Conservation (phyloP, 2,113 vertebrate species). For the Prionailurus viverrinus region DNA sequence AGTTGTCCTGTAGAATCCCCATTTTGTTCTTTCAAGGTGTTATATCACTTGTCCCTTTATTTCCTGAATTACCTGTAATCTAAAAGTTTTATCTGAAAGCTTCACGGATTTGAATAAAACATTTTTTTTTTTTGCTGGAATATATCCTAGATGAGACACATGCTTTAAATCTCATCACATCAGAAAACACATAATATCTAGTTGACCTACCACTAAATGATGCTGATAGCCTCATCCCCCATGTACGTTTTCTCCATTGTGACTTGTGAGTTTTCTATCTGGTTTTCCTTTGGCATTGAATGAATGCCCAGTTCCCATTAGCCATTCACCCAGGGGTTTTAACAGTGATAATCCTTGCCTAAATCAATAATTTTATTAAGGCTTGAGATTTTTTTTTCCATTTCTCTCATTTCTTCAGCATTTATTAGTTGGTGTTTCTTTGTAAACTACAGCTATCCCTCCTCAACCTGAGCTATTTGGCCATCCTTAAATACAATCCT, state of each 20-base stretch:
- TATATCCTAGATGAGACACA: not conserved
- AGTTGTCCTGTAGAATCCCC: not conserved
- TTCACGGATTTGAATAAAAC: not conserved
- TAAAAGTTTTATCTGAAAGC: not conserved
- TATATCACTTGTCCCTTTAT: not conserved
- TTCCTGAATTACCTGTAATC: not conserved
- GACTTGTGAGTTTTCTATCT: not conserved
- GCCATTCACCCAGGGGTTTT: conserved; percentile 5
- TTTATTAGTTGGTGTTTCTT: not conserved
- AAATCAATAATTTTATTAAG: conserved; percentile 34
- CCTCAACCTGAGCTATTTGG: not conserved
- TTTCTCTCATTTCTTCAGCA: conserved; percentile 9
- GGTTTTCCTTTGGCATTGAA: not conserved
- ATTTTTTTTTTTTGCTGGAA: not conserved
- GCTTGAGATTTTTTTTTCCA: not conserved
- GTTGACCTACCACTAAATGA: not conserved
- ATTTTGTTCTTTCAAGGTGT: not conserved
- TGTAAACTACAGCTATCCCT: conserved; percentile 10
- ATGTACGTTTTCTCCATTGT: not conserved
- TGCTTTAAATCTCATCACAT: not conserved
- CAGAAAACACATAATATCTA: not conserved
- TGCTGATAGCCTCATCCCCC: not conserved
- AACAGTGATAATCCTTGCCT: not conserved
- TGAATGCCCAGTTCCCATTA: not conserved
- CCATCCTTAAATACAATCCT: not conserved